Evolutionary conservation across 2,888 invertebrate genomes (phyloP).

Genomic region (Argyresthia albistria): DNA sequence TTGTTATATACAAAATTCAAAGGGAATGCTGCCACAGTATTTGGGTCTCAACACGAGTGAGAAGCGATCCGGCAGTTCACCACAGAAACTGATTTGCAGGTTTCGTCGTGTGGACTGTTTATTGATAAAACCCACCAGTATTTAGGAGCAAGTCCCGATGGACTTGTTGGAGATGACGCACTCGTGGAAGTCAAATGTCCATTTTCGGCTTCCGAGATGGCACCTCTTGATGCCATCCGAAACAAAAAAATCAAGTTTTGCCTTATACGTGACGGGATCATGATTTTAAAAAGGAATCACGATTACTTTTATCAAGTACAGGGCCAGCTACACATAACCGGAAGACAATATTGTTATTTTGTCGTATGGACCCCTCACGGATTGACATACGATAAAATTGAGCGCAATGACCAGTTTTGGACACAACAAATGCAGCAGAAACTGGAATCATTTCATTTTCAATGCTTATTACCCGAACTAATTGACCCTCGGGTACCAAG

Average conservation of each 20-base stretch:
- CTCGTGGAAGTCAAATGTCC: slow-evolving; percentile 10
- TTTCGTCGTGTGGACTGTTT: slow-evolving; percentile 6
- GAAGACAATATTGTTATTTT: slow-evolving; percentile 6
- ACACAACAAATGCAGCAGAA: slow-evolving; percentile 8
- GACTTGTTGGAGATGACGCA: slow-evolving; percentile 1
- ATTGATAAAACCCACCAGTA: slow-evolving; percentile 7
- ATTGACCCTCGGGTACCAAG: slow-evolving; percentile 5
- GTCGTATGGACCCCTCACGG: slow-evolving; percentile 8
- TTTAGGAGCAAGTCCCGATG: slow-evolving; percentile 11
- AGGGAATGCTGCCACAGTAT: no score
- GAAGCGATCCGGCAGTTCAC: no score
- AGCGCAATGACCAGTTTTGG: slow-evolving; percentile 11
- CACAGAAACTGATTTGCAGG: no score
- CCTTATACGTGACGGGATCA: slow-evolving; percentile 3
- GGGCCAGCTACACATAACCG: slow-evolving; percentile 10
- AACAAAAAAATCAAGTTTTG: slow-evolving; percentile 7
- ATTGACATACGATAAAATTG: slow-evolving; percentile 3
- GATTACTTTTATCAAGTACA: slow-evolving; percentile 11
- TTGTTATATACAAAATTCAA: no score
- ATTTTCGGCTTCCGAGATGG: slow-evolving; percentile 5
- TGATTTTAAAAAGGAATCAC: slow-evolving; percentile 5
- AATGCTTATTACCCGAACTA: slow-evolving; percentile 10
- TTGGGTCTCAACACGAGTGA: no score
- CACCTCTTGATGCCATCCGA: slow-evolving; percentile 6
- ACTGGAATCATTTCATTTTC: slow-evolving; percentile 6